phyloP scores from a whole-genome alignment of 2,888 invertebrate genomes.

The Amiota communis region DNA sequence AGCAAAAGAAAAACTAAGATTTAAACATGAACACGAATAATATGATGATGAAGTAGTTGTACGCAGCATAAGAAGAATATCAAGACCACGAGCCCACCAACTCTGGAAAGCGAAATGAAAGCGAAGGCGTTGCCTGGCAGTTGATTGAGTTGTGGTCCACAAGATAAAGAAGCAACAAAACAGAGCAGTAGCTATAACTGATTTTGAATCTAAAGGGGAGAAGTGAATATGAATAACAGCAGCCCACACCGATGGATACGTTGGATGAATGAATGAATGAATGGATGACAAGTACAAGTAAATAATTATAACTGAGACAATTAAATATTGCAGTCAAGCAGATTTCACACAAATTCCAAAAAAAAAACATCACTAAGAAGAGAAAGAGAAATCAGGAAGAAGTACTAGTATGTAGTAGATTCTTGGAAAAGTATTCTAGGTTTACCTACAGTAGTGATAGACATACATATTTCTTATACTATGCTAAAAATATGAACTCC shows the following conservation, averaged over 20 bases:
- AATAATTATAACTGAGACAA: conserved; percentile 16
- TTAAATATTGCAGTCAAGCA: conserved; percentile 13
- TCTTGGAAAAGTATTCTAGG: conserved; percentile 19
- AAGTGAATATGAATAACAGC: background rate
- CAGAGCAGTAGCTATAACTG: too few relatives aligned
- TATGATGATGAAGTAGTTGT: too few relatives aligned
- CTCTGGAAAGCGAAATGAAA: background rate
- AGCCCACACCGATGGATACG: conserved; percentile 7
- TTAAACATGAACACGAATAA: background rate
- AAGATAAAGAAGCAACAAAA: too few relatives aligned
- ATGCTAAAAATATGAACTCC: conserved; percentile 23
- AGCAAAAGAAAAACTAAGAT: conserved; percentile 17
- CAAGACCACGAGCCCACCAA: background rate
- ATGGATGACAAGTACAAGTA: conserved; percentile 9
- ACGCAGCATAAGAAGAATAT: too few relatives aligned
- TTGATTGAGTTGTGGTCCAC: conserved; percentile 13
- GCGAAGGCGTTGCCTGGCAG: background rate
- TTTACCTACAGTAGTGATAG: background rate
- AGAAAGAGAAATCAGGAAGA: too few relatives aligned
- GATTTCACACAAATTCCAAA: background rate
- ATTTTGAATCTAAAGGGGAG: too few relatives aligned
- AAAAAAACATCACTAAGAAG: background rate
- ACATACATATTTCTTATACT: background rate
- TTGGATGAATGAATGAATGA: too few relatives aligned
- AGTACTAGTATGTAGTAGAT: background rate